Evolutionary conservation across 2,888 invertebrate genomes (phyloP), one percentile per base, ranked within the genome.

Genomic region (Athrips mouffetella): DNA sequence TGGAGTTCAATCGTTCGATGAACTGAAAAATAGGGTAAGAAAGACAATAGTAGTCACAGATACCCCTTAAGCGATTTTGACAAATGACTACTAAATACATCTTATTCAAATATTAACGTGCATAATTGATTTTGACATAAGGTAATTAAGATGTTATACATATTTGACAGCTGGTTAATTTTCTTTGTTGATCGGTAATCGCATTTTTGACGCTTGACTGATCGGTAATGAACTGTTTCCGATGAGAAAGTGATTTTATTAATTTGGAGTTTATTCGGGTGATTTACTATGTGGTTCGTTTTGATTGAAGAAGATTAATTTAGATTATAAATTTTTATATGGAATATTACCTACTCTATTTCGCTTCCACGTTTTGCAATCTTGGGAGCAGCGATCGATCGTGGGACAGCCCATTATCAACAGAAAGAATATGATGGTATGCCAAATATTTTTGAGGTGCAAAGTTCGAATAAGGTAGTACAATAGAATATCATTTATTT

Each of bases 71-170:
- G 71, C 64, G 62, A 69, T 53, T 72, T 66, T 70, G 74, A 79
- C 62, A 72, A 76, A 80, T 75, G 77, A 77, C 72, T 65, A 55
- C 33, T 48, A 54, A 57, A 80, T 82, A 67, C 60, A 60, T 85
- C 82, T 82, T 82, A 85, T 83, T 86, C 82, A 84, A 78, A 76
- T 71, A 72, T 61, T 53, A 55, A 57, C 65, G 67, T 76, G 80
- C 71, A 78, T 82, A 86, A 87, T 85, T 77, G 81, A 76, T 74
- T 82, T 77, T 74, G 88, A 85, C 84, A 63, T 71, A 53, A 40
- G 52, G 65, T 72, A 77, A 82, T 81, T 81, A 82, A 76, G 70
- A 67, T 57, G 65, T 71, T 71, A 72, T 71, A 61, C 62, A 62
- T 66, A 53, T 67, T 67, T 63, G 68, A 77, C 71, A 71, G 70